Evolutionary conservation across 2,888 invertebrate species (phyloP), one percentile per base, ranked within the genome.

Genomic region (Andrena bicolor): DNA sequence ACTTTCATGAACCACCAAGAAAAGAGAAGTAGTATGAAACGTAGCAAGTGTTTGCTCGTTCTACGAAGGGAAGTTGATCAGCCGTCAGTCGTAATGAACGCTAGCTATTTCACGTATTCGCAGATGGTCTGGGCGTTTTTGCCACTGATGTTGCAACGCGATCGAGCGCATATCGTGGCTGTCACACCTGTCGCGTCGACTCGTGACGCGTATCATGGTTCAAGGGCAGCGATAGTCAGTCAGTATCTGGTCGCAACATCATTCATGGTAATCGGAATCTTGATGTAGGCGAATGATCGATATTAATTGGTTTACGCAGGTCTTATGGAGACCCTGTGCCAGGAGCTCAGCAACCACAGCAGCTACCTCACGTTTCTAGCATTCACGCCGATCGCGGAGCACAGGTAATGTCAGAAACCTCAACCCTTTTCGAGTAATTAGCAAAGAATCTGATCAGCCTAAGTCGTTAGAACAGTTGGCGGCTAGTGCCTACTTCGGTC

Each of bases 101-200:
- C 35, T 13, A 13, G 35, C 41, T 41, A 5, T 16, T 41, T 41
- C 41, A 41, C 41, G 41, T 41, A 1, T 30, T 83, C 81, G 20
- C 70, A 94, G 94, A 92, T 90, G 20, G 90, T 93, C n/a, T 66
- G 93, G 48, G 90, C 94, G 2, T 93, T 94, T 80, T 76, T 94
- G 20, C 93, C 94, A 5, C 83, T 88, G 4, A 90, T 94, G 90
- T 20, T 93, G 65, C 82, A 87, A 32, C 89, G 86, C 10, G 88
- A 83, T 53, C 90, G 86, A 73, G 91, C 91, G 3, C 87, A 92
- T 65, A 80, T 94, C 23, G 87, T 94, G 68, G 93, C 93, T 32
- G 88, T 94, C 1, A 91, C 92, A n/a, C 94, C 94, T 20, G 86
- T 88, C 1, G 79, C 89, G 7, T 92, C 91, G 6, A 83, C 78